Evolutionary conservation across 2,113 vertebrate species (phyloP).

Genomic region (Grammatotria lemairii): DNA sequence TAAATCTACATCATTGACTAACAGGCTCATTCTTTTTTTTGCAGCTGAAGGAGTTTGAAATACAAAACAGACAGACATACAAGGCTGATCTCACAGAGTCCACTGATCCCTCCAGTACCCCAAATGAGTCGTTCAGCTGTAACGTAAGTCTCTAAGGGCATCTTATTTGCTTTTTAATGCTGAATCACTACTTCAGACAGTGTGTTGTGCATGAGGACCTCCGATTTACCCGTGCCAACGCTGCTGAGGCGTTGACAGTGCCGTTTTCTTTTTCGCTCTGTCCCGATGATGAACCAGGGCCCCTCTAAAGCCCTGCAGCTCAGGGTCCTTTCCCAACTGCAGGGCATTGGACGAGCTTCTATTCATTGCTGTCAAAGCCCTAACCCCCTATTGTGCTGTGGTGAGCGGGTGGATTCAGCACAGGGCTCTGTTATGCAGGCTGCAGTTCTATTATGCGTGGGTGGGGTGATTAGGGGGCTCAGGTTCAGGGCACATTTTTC

Average conservation of each 20-base stretch:
- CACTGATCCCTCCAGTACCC: conserved; percentile 73
- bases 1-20: background rate
- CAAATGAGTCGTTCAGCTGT: conserved; percentile 78
- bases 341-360: conserved; percentile 37
- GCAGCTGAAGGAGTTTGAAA: conserved; percentile 94
- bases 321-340: conserved; percentile 53
- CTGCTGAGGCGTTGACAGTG: conserved; percentile 38
- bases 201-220: background rate
- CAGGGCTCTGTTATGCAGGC: conserved; percentile 55
- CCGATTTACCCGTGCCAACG: conserved; percentile 12
- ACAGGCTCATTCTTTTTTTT: background rate
- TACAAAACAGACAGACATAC: conserved; percentile 78
- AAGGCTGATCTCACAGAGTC: conserved; percentile 74
- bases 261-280: conserved; percentile 3
- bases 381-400: conserved; percentile 68
- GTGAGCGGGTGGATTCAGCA: conserved; percentile 52
- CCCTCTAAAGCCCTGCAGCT: conserved; percentile 52
- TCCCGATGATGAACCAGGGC: conserved; percentile 48
- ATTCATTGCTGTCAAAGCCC: conserved; percentile 65
- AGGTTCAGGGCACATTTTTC: conserved; percentile 56
- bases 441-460: conserved; percentile 58
- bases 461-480: conserved; percentile 54
- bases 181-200: conserved; percentile 5
- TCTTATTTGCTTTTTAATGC: background rate
- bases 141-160: conserved; percentile 75